These are phyloP conservation scores for Allygus modestus DNA, from an alignment of 2,888 invertebrate species.

Conservation along the genomic window DNA sequence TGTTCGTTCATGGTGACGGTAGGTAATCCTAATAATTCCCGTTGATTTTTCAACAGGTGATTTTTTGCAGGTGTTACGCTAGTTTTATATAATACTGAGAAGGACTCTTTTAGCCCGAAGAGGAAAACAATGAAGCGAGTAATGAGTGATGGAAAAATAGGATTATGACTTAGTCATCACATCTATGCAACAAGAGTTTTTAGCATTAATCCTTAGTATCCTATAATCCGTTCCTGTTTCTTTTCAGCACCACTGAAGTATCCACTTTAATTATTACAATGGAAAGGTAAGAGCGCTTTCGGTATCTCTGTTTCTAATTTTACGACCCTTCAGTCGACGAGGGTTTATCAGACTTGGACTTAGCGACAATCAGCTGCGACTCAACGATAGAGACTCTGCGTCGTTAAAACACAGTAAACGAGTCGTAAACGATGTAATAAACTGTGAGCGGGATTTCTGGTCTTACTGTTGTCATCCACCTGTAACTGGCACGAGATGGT, in stretches of 20 bases:
- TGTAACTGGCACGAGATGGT: not conserved
- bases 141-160: no score
- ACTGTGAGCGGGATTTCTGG: not conserved
- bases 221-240: no score
- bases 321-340: not conserved
- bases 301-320: not conserved
- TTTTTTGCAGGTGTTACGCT: no score
- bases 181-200: no score
- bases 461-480: conserved; percentile 19
- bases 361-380: conserved; percentile 22
- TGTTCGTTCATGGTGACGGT: no score
- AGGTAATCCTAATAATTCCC: no score
- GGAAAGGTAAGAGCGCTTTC: not conserved
- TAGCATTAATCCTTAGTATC: no score
- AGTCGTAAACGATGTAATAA: conserved; percentile 4
- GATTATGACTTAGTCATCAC: no score
- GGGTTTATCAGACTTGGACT: not conserved
- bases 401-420: conserved; percentile 2
- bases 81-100: no score
- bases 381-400: conserved; percentile 26
- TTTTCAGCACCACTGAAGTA: not conserved
- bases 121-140: no score
- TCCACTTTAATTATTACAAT: not conserved
- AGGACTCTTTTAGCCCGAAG: no score
- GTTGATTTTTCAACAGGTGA: no score